A percentile compares a stretch with the other conserved stretches of the same genome.
phyloP scores from a whole-genome alignment of 2,888 invertebrate species.

The Blastobasis adustella region DNA sequence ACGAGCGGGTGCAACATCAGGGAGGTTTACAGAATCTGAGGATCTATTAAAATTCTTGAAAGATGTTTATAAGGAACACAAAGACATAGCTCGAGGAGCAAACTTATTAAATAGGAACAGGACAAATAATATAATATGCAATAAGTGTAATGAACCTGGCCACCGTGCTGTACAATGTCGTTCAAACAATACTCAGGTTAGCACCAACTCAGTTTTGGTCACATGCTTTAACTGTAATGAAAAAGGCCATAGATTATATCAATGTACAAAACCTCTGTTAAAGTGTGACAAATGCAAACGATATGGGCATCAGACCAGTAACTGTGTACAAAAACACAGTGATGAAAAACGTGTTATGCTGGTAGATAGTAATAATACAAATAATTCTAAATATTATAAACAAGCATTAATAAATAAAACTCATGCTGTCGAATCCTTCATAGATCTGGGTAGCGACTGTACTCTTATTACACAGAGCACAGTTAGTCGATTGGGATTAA shows the following conservation, averaged over 20 bases:
- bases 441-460: constrained; percentile 4
- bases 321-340: background rate
- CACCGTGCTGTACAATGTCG: constrained; percentile 1
- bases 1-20: constrained; percentile 8
- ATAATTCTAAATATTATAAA: constrained; percentile 4
- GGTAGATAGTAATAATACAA: background rate
- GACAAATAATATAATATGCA: background rate
- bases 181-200: background rate
- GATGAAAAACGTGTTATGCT: constrained; percentile 1
- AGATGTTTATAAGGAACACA: constrained; percentile 7
- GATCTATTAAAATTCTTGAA: constrained; percentile 11
- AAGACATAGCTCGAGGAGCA: background rate
- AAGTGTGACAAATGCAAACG: constrained; percentile 4
- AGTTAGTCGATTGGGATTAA: background rate
- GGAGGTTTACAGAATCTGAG: constrained; percentile 9
- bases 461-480: background rate
- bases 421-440: constrained; percentile 1
- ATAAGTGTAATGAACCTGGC: constrained; percentile 1
- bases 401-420: constrained; percentile 1
- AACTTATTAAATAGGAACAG: no score
- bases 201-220: background rate
- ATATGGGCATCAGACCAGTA: background rate
- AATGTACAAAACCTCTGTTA: constrained; percentile 1
- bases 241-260: background rate
- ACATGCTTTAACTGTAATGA: constrained; percentile 6